Base-by-base conservation (phyloP, 2,888 invertebrate species). In the Acholoe squamosa region DNA sequence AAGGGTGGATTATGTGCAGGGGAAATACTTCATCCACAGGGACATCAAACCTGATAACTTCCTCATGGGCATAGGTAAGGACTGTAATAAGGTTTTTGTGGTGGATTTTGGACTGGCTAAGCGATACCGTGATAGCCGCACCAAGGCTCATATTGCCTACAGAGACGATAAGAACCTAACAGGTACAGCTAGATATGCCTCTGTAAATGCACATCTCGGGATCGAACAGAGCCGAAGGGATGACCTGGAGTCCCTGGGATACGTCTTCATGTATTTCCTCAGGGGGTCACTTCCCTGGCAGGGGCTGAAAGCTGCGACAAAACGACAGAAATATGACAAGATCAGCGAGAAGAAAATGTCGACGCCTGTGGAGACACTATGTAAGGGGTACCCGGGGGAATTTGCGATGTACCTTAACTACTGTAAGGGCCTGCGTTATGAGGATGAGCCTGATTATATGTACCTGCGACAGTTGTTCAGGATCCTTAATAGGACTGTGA, bases 271-370 rank as follows among this genome's bases (percentile, higher is more conserved):
- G 99, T 99, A 99, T 97, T 99, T 97, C 98, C 97, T 99, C 98
- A 95, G 96, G 77, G 98, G 98, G 92, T 98, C 98, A 92, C 96
- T 99, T 94, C 99, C 99, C 0, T 99, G 99, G 99, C 99, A 99
- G 96, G 99, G 99, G 67, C 91, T 94, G 12, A 91, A 95, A 96
- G 99, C 99, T 84, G 98, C 98, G 92, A 99, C 98, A 91, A 99
- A 99, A 97, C 99, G 99, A 96, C 99, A 99, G 96, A 99, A 99
- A 96, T 99, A 99, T 96, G 99, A 99, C 96, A 98, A 99, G 96
- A 99, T 99, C 96, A 99, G 99, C 95, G 99, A 99, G 96, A 99
- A 99, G 97, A 99, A 99, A 96, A 99, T 99, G 99, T 98, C 99
- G 91, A 99, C 99, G 67, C 98, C 99, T 10, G 98, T 99, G 92